These are phyloP conservation scores for Anagyrus pseudococci DNA, from an alignment of 2,888 invertebrate genomes.

Conservation along the genomic window DNA sequence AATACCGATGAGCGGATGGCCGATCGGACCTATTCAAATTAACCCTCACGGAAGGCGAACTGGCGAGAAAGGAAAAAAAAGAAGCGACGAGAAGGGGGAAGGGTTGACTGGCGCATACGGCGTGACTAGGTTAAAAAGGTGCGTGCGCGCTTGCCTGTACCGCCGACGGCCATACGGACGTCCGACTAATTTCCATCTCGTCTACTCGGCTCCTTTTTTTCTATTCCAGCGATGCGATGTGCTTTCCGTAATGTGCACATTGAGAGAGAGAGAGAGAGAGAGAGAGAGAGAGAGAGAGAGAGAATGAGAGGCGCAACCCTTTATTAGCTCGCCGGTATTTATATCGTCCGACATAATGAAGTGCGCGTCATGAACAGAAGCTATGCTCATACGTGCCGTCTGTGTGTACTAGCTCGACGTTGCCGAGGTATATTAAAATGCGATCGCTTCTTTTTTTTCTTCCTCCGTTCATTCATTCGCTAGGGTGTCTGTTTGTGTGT, in stretches of 20 bases:
- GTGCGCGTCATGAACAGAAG: constrained; percentile 28
- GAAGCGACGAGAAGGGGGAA: constrained; percentile 41
- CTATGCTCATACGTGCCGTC: too few relatives aligned
- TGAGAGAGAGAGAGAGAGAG: not conserved
- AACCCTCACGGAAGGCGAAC: constrained; percentile 56
- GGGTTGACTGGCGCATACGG: constrained; percentile 53
- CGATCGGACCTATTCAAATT: constrained; percentile 57
- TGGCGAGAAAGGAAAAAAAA: constrained; percentile 21
- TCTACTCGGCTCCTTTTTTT: constrained; percentile 43
- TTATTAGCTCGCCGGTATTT: constrained; percentile 18
- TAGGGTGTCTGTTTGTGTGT: too few relatives aligned
- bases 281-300: not conserved
- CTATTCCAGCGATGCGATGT: not conserved
- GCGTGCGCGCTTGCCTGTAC: not conserved
- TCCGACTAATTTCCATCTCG: constrained; percentile 33
- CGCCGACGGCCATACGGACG: constrained; percentile 41
- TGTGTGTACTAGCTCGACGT: too few relatives aligned
- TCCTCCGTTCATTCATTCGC: too few relatives aligned
- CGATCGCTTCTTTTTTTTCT: too few relatives aligned
- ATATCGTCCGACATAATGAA: constrained; percentile 20
- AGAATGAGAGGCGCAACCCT: constrained; percentile 11
- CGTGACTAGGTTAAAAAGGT: constrained; percentile 53
- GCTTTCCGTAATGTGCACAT: constrained; percentile 19
- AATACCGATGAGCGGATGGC: constrained; percentile 19
- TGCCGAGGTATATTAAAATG: not conserved